Conservation (phyloP, 2,888 invertebrate species). For the Chromoteleia sp. region DNA sequence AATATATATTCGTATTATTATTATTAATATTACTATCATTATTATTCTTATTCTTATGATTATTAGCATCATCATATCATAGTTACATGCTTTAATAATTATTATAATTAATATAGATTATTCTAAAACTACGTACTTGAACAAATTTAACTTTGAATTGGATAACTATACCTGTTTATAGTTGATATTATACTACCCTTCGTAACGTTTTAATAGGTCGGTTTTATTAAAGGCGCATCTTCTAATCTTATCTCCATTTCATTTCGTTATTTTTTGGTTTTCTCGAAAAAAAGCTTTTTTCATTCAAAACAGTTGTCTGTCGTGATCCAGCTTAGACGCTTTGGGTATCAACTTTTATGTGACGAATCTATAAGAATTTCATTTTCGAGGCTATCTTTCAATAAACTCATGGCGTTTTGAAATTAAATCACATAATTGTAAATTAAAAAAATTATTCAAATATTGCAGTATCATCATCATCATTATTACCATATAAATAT, state of each 20-base stretch:
- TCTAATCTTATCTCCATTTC: conserved; percentile 42
- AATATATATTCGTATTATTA: conserved; percentile 26
- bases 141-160: conserved; percentile 44
- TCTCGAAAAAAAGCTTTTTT: conserved; percentile 38
- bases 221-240: conserved; percentile 47
- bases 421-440: neutral
- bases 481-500: neutral
- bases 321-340: conserved; percentile 47
- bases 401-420: conserved; percentile 33
- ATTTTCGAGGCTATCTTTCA: conserved; percentile 63
- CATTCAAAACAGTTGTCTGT: conserved; percentile 46
- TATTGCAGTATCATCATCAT: neutral
- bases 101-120: conserved; percentile 39
- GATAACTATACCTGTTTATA: conserved; percentile 61
- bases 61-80: neutral
- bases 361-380: conserved; percentile 63
- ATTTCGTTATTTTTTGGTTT: conserved; percentile 14
- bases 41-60: neutral
- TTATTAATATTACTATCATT: no score
- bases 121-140: conserved; percentile 53
- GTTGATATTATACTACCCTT: conserved; percentile 46
- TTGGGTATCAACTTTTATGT: conserved; percentile 46
- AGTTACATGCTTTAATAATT: conserved; percentile 53
- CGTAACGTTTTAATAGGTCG: conserved; percentile 37
- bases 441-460: neutral